Evolutionary conservation across 2,797 vertebrate species (phyloP).

Genomic region (Paedocypris micromegethes): DNA sequence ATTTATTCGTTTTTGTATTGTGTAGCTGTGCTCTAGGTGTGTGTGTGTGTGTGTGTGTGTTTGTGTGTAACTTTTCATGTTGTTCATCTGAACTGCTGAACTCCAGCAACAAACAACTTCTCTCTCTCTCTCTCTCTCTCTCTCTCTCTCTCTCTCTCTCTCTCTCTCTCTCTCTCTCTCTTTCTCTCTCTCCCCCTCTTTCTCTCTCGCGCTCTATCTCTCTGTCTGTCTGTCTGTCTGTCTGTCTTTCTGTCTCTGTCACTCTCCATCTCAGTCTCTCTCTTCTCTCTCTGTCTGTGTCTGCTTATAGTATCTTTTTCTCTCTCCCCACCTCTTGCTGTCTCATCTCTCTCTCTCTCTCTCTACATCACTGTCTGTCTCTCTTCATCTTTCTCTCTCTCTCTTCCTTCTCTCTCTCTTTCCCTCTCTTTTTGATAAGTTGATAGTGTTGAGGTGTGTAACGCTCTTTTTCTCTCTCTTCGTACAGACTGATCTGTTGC

Average conservation of each 20-base stretch:
- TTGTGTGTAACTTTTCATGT: no score
- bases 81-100: neutral
- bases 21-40: neutral
- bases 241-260: no score
- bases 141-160: neutral
- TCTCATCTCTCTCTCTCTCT: neutral
- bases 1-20: no score
- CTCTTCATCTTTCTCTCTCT: neutral
- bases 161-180: neutral
- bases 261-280: no score
- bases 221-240: neutral
- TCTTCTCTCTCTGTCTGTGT: neutral
- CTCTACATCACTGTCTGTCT: neutral
- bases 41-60: neutral
- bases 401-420: no score
- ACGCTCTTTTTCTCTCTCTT: conserved; percentile 1
- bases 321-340: conserved; percentile 9
- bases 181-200: conserved; percentile 18
- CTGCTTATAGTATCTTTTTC: neutral
- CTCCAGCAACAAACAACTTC: conserved; percentile 13
- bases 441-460: neutral
- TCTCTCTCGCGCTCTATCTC: neutral
- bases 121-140: conserved; percentile 2
- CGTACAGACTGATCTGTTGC: conserved; percentile 82
- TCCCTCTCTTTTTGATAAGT: neutral